A percentile compares a stretch with the other conserved stretches of the same genome.
Evolutionary conservation across 2,113 vertebrate genomes (phyloP).

Genomic region (Acanthisitta chloris): DNA sequence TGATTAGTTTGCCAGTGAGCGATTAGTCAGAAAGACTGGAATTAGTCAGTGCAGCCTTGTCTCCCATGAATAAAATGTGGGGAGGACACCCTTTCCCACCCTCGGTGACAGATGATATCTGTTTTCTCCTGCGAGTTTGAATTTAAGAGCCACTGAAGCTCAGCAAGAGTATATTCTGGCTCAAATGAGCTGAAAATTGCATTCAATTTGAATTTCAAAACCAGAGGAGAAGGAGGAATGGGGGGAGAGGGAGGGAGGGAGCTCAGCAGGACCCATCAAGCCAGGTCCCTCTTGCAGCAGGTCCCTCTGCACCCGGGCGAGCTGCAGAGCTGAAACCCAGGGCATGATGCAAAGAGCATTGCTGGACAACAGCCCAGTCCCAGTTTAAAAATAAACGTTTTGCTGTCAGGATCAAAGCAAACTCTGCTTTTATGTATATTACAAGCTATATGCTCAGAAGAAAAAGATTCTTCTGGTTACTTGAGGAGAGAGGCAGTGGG

Average conservation of each 20-base stretch:
- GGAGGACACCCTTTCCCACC: constrained; percentile 64
- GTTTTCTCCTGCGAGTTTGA: constrained; percentile 79
- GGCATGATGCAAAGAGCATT: constrained; percentile 63
- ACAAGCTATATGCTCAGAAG: constrained; percentile 61
- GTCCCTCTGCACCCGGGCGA: constrained; percentile 55
- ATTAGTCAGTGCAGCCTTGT: constrained; percentile 68
- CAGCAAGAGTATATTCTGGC: constrained; percentile 84
- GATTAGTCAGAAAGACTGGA: constrained; percentile 71
- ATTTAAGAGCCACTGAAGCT: constrained; percentile 86
- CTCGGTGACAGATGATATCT: constrained; percentile 83
- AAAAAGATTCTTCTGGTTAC: constrained; percentile 64
- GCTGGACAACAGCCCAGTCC: constrained; percentile 74
- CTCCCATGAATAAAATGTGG: constrained; percentile 69
- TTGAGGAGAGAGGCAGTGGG: not conserved
- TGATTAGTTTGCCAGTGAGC: constrained; percentile 72
- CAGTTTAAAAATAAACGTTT: constrained; percentile 82
- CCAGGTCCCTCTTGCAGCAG: constrained; percentile 53
- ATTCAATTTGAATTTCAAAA: constrained; percentile 89
- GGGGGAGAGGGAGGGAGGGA: not conserved
- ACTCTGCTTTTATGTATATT: constrained; percentile 73
- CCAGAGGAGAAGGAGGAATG: constrained; percentile 37
- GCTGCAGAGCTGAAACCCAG: constrained; percentile 59
- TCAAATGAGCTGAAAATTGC: constrained; percentile 89
- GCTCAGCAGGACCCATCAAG: constrained; percentile 56
- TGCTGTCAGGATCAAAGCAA: constrained; percentile 79